Evolutionary conservation across 2,113 vertebrate species (phyloP).

Genomic region (Anolis sagrei): DNA sequence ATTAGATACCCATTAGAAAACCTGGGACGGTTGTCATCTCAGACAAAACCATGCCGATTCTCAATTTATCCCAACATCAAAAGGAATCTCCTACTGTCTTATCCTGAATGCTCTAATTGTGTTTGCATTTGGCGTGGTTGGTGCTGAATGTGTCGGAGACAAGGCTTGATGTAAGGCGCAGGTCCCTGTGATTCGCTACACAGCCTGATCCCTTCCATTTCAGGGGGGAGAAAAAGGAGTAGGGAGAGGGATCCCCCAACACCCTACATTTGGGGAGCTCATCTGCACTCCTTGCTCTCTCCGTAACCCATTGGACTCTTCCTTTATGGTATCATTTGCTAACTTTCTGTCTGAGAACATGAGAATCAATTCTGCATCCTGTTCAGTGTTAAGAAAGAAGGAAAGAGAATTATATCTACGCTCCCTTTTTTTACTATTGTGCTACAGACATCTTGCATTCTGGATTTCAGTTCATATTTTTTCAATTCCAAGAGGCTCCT

Average conservation of each 20-base stretch:
- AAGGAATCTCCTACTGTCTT: slow-evolving; percentile 94
- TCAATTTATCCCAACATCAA: slow-evolving; percentile 96
- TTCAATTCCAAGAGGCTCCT: slow-evolving; percentile 69
- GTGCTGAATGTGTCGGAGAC: slow-evolving; percentile 66
- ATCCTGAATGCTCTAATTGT: slow-evolving; percentile 94
- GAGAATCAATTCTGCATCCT: slow-evolving; percentile 66
- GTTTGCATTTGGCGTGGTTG: slow-evolving; percentile 78
- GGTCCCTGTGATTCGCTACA: slow-evolving; percentile 64
- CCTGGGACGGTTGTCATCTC: slow-evolving; percentile 93
- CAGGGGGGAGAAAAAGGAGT: not conserved
- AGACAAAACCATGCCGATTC: slow-evolving; percentile 94
- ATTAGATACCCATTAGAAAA: slow-evolving; percentile 97
- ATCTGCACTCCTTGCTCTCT: slow-evolving; percentile 59
- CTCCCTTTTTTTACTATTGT: slow-evolving; percentile 66
- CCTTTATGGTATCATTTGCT: slow-evolving; percentile 52
- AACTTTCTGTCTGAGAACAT: slow-evolving; percentile 61
- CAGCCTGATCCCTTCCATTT: slow-evolving; percentile 66
- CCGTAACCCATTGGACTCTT: slow-evolving; percentile 58
- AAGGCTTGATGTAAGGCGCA: slow-evolving; percentile 55
- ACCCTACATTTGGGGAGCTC: slow-evolving; percentile 67
- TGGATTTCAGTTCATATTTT: slow-evolving; percentile 62
- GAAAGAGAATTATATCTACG: slow-evolving; percentile 41
- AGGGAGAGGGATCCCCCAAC: too few species aligned
- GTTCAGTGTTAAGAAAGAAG: slow-evolving; percentile 45
- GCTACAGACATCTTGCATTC: slow-evolving; percentile 69